Percentiles rank a stretch among this genome's conserved stretches.
These are phyloP conservation scores for Alfaro cultratus DNA, from an alignment of 2,797 vertebrate species.

Conservation along the genomic window DNA sequence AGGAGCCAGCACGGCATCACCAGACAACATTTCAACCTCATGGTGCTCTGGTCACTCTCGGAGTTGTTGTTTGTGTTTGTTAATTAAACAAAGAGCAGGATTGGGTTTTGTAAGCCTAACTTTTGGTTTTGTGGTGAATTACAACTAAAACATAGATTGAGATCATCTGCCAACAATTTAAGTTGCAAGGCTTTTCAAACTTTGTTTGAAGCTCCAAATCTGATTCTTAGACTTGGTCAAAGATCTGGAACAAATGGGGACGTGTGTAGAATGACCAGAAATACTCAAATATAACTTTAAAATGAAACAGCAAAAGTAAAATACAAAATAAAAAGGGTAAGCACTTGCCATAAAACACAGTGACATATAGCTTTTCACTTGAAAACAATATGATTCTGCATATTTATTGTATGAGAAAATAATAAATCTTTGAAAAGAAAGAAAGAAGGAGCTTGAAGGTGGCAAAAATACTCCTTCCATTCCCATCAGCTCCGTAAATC, in stretches of 20 bases:
- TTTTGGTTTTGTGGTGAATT: neutral
- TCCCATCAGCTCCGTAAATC: conserved; percentile 16
- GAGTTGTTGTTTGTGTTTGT: neutral
- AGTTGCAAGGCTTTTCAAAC: neutral
- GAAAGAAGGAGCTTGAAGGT: neutral
- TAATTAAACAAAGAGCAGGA: neutral
- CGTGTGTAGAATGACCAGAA: neutral
- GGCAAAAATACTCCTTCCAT: conserved; percentile 9
- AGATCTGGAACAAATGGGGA: neutral
- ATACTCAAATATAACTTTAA: neutral
- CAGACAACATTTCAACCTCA: conserved; percentile 9
- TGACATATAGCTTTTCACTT: neutral
- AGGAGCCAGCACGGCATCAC: conserved; percentile 7
- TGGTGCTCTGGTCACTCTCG: neutral
- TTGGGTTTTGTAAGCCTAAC: neutral
- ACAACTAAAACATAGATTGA: neutral
- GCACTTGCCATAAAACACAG: neutral
- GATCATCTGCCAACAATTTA: neutral
- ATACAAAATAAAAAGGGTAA: neutral
- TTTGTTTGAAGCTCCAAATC: neutral
- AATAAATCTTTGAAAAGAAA: conserved; percentile 2
- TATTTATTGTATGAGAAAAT: neutral
- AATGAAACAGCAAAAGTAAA: neutral
- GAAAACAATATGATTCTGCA: neutral
- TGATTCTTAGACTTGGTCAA: neutral